Evolutionary conservation across 2,797 vertebrate species (phyloP), one percentile per base, ranked within the genome.

Genomic region (Sciurus carolinensis): DNA sequence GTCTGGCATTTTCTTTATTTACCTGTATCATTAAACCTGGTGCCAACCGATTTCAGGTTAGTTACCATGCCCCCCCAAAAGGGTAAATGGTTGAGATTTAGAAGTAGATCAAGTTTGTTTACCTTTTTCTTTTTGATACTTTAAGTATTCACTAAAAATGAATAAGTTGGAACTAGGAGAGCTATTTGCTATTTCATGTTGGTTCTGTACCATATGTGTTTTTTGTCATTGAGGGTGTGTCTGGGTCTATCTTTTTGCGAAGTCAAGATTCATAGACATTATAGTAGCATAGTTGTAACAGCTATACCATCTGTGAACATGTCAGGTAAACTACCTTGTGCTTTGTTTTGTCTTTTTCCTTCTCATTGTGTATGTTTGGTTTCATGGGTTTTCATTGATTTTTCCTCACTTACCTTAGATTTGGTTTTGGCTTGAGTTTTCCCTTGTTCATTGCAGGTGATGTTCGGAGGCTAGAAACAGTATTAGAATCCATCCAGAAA

Each of bases 401-500:
- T 84, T 95, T 20, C 24, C 33, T 91, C 54, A 4, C 11, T 83
- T 94, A 83, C n/a, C 1, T 86, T 95, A 88, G 80, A 26, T 88
- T 93, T 82, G 28, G 10, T 96, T 87, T 39, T 96, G 92, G 69
- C 93, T 93, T 91, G 76, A 7, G 11, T 81, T 92, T 95, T 85
- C 83, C 80, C 94, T 94, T 97, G 89, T 66, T 81, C 44, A 5
- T 98, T 97, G 73, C 98, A 99, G 99, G 99, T 96, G 99, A 99
- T 98, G 99, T 99, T 98, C 99, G 99, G 97, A 99, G 99, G 95
- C 98, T 99, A 94, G 99, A 99, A 98, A 99, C 99, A 98, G 99
- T 99, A 97, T 99, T 99, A 99, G 99, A 99, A 98, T 99, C 99
- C 97, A 99, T 99, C 97, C 99, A 99, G 99, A 99, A 99, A 98